A percentile compares a stretch with the other conserved stretches of the same genome.
phyloP scores from a whole-genome alignment of 2,888 invertebrate genomes.

The Eristalis pertinax region DNA sequence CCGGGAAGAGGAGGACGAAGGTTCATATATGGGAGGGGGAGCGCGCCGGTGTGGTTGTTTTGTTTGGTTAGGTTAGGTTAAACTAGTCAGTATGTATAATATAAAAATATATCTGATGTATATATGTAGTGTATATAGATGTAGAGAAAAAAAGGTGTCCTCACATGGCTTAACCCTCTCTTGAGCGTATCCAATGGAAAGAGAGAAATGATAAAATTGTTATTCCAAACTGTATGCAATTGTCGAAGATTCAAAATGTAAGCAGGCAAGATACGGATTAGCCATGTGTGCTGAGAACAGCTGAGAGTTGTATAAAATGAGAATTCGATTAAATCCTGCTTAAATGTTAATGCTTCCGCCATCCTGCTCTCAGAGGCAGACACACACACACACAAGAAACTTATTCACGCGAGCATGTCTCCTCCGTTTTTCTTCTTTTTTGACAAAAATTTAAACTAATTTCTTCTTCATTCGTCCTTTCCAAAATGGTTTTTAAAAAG shows the following conservation, averaged over 20 bases:
- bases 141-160: neutral
- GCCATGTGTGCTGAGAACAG: neutral
- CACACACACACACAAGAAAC: neutral
- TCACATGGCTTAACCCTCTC: neutral
- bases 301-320: neutral
- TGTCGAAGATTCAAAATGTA: neutral
- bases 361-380: neutral
- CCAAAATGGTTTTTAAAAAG: slow-evolving; percentile 18
- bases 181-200: neutral
- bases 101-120: neutral
- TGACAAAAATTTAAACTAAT: slow-evolving; percentile 53
- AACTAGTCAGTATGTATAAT: neutral
- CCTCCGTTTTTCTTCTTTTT: neutral
- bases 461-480: slow-evolving; percentile 13
- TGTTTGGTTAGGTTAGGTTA: neutral
- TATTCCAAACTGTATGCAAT: neutral
- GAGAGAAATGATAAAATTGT: no score
- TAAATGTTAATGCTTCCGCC: neutral
- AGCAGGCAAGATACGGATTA: neutral
- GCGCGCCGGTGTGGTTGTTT: no score
- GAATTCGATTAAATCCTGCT: slow-evolving; percentile 13
- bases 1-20: neutral
- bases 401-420: neutral
- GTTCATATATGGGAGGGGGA: neutral
- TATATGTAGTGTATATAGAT: neutral